These are phyloP conservation scores for Pocillopora grandis DNA, from an alignment of 92 coral and sea anemone species.

Conservation along the genomic window DNA sequence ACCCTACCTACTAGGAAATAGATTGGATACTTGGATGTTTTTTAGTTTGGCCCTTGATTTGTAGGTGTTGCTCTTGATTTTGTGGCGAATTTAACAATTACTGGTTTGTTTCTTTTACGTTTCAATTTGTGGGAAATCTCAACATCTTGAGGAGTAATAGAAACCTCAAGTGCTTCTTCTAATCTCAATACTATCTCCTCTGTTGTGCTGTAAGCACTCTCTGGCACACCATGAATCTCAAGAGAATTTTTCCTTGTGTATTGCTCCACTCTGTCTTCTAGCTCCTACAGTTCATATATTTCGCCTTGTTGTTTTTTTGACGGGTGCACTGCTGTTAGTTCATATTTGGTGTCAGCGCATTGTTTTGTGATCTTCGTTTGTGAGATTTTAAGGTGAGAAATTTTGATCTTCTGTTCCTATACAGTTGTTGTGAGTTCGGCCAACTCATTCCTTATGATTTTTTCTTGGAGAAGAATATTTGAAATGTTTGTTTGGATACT, in stretches of 20 bases:
- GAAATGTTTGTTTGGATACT: not conserved
- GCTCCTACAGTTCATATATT: constrained; percentile 3
- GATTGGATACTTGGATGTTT: no score
- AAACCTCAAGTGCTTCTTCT: constrained; percentile 5
- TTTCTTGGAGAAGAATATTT: not conserved
- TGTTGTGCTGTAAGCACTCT: constrained; percentile 4
- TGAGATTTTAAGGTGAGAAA: not conserved
- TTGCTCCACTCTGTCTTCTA: not conserved
- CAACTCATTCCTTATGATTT: not conserved
- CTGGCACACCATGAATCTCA: constrained; percentile 8
- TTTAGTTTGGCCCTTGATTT: no score
- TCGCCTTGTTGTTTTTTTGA: constrained; percentile 9
- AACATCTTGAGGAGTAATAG: not conserved
- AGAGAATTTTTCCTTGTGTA: not conserved
- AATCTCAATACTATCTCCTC: constrained; percentile 2
- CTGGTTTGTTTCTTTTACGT: not conserved
- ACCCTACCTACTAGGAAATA: no score
- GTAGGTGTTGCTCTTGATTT: not conserved
- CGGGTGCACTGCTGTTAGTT: not conserved
- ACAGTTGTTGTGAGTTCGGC: constrained; percentile 5
- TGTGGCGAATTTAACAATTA: not conserved
- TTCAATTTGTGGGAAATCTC: no score
- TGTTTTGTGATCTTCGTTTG: not conserved
- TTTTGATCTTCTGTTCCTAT: not conserved
- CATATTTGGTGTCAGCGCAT: not conserved